These are phyloP conservation scores for Elanoides forficatus DNA, from an alignment of 2,113 vertebrate species.

Conservation along the genomic window DNA sequence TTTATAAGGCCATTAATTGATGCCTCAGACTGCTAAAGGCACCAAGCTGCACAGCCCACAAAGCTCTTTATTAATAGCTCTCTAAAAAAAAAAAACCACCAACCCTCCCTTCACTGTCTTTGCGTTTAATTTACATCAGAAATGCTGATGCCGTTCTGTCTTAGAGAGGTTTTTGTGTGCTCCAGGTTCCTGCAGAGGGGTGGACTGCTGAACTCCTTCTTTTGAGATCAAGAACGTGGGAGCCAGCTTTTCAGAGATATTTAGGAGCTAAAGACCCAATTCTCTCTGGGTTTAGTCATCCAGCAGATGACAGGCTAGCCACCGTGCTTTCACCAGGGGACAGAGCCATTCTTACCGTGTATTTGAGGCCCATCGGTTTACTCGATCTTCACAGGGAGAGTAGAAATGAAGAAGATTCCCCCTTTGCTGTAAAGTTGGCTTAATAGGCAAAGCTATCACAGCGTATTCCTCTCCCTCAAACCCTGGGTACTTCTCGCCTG, in stretches of 20 bases:
- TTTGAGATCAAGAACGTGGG: background rate
- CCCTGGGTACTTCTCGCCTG: background rate
- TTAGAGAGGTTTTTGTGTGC: background rate
- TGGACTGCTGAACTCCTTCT: background rate
- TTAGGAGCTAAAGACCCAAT: background rate
- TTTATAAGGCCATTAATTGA: conserved; percentile 28
- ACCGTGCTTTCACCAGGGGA: background rate
- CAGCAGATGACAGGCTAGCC: background rate
- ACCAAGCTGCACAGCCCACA: background rate
- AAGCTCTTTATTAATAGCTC: conserved; percentile 51
- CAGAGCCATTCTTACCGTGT: fast-evolving
- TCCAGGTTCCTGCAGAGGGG: background rate
- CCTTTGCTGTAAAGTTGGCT: background rate
- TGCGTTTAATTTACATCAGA: conserved; percentile 42
- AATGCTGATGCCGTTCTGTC: background rate
- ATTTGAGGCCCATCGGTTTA: background rate
- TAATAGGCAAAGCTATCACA: background rate
- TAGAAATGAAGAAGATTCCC: background rate
- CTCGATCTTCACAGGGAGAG: background rate
- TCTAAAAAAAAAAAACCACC: background rate
- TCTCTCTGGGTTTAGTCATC: background rate
- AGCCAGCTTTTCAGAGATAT: background rate
- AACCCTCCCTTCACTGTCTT: background rate
- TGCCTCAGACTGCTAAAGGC: conserved; percentile 30
- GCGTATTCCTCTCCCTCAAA: background rate